Conservation (phyloP, 2,888 invertebrate genomes). For the Coelinius sp. region DNA sequence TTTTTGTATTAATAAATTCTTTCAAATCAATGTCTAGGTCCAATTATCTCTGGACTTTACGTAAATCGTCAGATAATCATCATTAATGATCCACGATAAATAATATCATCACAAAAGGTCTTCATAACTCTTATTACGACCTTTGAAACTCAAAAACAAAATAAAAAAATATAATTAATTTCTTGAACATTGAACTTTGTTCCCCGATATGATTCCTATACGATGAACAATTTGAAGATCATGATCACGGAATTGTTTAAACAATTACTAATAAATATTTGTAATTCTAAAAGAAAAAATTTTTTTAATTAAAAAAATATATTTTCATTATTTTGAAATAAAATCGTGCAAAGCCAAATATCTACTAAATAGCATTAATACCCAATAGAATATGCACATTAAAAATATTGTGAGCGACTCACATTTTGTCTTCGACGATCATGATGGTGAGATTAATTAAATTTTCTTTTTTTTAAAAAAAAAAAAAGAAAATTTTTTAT, state of each 20-base stretch:
- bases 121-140: neutral
- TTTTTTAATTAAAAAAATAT: neutral
- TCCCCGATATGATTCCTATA: too few species aligned
- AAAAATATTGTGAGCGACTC: slow-evolving; percentile 54
- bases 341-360: slow-evolving; percentile 1
- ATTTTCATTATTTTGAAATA: neutral
- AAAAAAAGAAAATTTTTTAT: neutral
- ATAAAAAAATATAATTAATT: too few species aligned
- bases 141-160: neutral
- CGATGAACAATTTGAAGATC: too few species aligned
- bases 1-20: too few species aligned
- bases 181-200: neutral
- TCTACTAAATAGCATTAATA: too few species aligned
- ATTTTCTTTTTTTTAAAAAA: slow-evolving; percentile 36
- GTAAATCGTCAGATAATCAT: neutral
- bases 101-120: neutral
- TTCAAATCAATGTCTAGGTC: neutral
- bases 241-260: neutral
- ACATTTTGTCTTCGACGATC: slow-evolving; percentile 70
- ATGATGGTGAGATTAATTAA: slow-evolving; percentile 62
- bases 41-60: neutral
- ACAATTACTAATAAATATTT: too few species aligned
- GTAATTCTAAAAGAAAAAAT: neutral
- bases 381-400: too few species aligned
- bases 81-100: neutral